phyloP scores from a whole-genome alignment of 2,888 invertebrate species.

The Trissolcus brochymenae region DNA sequence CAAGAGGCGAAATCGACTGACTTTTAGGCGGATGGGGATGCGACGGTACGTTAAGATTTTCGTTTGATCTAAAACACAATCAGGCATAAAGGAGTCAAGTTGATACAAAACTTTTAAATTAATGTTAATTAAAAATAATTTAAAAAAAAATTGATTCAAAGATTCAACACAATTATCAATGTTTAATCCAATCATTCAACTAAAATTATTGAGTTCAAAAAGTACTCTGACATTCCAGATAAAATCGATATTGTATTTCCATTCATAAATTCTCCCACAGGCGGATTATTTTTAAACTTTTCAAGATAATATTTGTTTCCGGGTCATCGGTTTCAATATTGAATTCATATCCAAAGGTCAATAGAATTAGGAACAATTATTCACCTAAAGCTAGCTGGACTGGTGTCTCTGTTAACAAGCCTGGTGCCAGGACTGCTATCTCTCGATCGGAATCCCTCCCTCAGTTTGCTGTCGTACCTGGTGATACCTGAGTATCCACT shows the following conservation, averaged over 20 bases:
- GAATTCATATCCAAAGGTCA: too few species aligned
- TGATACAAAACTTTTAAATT: neutral
- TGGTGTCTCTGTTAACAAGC: conserved; percentile 72
- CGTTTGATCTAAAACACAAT: conserved; percentile 67
- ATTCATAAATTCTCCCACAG: too few species aligned
- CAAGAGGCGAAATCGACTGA: conserved; percentile 73
- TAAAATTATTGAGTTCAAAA: too few species aligned
- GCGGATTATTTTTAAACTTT: too few species aligned
- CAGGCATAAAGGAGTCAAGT: neutral
- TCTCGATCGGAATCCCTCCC: conserved; percentile 80
- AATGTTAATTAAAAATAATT: conserved; percentile 5
- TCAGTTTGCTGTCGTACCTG: conserved; percentile 88
- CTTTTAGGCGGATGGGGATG: conserved; percentile 69
- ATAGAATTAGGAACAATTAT: neutral
- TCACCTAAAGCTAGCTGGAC: conserved; percentile 73
- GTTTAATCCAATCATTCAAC: too few species aligned
- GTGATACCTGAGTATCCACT: conserved; percentile 93
- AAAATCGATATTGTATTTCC: too few species aligned
- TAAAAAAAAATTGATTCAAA: neutral
- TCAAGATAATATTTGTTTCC: too few species aligned
- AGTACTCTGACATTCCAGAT: too few species aligned
- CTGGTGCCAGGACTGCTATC: conserved; percentile 75
- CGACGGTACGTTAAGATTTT: conserved; percentile 68
- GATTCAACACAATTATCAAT: too few species aligned
- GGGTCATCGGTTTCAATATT: too few species aligned